Percentiles rank a stretch among this genome's conserved stretches.
These are phyloP conservation scores for Tenebrio molitor DNA, from an alignment of 1,140 invertebrate species.

Conservation along the genomic window DNA sequence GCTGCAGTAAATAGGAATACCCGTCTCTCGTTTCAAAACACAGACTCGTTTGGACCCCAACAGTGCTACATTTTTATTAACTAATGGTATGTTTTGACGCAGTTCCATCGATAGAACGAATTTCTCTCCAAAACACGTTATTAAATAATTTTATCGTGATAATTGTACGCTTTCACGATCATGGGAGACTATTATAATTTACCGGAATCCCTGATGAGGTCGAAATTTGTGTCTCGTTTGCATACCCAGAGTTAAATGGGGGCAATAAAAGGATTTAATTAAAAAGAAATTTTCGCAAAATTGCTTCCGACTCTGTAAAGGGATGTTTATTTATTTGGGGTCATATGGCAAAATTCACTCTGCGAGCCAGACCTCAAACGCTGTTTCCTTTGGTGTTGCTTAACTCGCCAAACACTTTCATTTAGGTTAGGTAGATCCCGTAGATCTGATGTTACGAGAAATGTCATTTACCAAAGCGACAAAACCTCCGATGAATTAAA, in stretches of 20 bases:
- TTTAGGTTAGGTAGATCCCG: not conserved
- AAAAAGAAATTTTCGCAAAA: conserved; percentile 12
- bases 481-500: conserved; percentile 29
- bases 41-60: not conserved
- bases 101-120: not conserved
- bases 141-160: conserved; percentile 23
- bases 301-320: not conserved
- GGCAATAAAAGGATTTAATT: conserved; percentile 16
- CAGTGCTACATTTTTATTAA: conserved; percentile 14
- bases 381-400: not conserved
- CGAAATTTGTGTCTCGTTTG: conserved; percentile 17
- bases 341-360: not conserved
- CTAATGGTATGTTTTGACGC: conserved; percentile 20
- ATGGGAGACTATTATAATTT: conserved; percentile 7
- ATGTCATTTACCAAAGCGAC: conserved; percentile 3
- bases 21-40: conserved; percentile 2
- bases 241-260: not conserved
- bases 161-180: conserved; percentile 14
- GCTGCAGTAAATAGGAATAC: conserved; percentile 17
- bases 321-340: conserved; percentile 4
- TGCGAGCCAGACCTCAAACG: not conserved
- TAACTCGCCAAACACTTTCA: conserved; percentile 6
- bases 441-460: not conserved
- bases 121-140: conserved; percentile 2
- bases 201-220: conserved; percentile 11